phyloP scores from a whole-genome alignment of 2,113 vertebrate genomes.

The Oreamnos americanus region DNA sequence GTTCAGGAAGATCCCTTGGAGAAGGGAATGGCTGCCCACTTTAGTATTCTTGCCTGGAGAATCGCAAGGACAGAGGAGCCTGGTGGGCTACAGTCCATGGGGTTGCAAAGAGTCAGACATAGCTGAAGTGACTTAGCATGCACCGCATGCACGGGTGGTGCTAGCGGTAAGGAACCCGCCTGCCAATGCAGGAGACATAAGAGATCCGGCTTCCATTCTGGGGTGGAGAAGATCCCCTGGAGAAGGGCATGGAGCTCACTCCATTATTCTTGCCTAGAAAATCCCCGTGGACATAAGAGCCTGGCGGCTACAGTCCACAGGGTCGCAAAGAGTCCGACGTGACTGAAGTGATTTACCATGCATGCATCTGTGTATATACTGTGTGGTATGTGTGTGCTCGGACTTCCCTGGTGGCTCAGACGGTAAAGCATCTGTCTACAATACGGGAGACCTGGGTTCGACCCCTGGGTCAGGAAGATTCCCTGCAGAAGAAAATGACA shows the following conservation, averaged over 20 bases:
- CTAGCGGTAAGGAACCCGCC: neutral
- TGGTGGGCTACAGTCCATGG: neutral
- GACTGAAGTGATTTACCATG: neutral
- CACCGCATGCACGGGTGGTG: neutral
- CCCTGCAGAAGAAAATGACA: neutral
- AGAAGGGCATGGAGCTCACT: neutral
- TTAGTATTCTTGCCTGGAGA: neutral
- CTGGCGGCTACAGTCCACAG: neutral
- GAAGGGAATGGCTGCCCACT: neutral
- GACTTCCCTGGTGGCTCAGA: neutral
- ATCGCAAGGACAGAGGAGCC: neutral
- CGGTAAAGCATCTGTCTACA: rapidly evolving
- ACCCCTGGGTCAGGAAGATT: neutral
- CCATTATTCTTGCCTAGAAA: neutral
- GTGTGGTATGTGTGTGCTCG: neutral
- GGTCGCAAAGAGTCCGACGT: neutral
- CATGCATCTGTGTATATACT: neutral
- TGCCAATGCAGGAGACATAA: neutral
- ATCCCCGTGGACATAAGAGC: neutral
- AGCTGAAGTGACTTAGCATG: neutral
- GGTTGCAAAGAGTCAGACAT: neutral
- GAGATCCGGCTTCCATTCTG: neutral
- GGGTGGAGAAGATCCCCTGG: neutral
- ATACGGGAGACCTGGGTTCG: rapidly evolving
- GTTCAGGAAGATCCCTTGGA: neutral